These are phyloP conservation scores for Drosophila nigricruria DNA, from an alignment of 2,888 invertebrate genomes.

Conservation along the genomic window DNA sequence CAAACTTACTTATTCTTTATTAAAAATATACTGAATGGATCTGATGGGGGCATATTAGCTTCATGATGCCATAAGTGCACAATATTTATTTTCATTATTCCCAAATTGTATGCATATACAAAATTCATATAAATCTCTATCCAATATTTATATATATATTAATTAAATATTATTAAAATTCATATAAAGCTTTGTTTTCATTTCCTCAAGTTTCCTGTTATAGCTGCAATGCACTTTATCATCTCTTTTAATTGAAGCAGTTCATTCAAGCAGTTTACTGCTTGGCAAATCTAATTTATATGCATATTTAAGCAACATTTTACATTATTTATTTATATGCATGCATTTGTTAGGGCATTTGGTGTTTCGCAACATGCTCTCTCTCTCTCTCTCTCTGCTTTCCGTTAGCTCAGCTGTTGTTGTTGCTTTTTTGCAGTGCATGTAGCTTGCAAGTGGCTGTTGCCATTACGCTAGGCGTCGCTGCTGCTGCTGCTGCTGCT, in stretches of 20 bases:
- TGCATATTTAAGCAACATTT: constrained; percentile 8
- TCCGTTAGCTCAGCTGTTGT: not conserved
- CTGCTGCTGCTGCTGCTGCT: constrained; percentile 10
- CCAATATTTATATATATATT: not conserved
- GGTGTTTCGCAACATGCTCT: not conserved
- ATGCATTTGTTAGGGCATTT: constrained; percentile 31
- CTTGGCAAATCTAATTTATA: not conserved
- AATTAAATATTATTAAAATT: not conserved
- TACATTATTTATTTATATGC: constrained; percentile 2
- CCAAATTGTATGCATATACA: not conserved
- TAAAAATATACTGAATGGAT: not conserved
- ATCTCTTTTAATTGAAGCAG: constrained; percentile 1
- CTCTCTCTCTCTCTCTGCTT: too few relatives aligned
- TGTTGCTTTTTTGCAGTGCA: constrained; percentile 50
- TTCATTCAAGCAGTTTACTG: constrained; percentile 1
- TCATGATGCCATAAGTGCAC: not conserved
- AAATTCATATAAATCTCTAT: not conserved
- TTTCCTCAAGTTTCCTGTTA: not conserved
- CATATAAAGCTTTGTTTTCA: not conserved
- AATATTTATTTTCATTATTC: not conserved
- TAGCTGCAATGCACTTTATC: not conserved
- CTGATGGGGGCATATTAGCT: not conserved
- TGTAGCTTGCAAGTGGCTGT: constrained; percentile 55
- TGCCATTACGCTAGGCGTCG: constrained; percentile 46
- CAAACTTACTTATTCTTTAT: constrained; percentile 4